Evolutionary conservation across 2,113 vertebrate genomes (phyloP).

Genomic region (Channa maculata): DNA sequence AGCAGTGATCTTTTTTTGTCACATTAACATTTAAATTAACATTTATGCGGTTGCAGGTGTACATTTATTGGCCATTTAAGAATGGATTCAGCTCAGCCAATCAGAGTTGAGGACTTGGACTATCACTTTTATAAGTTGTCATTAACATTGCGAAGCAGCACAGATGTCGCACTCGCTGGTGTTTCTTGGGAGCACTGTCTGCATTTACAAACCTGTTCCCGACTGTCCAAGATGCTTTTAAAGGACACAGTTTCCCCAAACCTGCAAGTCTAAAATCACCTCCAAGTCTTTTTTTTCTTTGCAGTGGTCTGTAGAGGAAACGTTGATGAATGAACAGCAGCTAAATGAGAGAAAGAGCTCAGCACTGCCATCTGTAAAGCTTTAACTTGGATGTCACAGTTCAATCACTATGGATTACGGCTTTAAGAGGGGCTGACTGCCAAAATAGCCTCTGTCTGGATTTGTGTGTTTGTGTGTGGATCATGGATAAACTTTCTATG

Average conservation of each 20-base stretch:
- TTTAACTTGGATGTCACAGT: slow-evolving; percentile 64
- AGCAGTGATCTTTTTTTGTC: slow-evolving; percentile 13
- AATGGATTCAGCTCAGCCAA: slow-evolving; percentile 37
- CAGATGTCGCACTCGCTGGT: slow-evolving; percentile 51
- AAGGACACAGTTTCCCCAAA: background rate
- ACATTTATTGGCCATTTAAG: slow-evolving; percentile 65
- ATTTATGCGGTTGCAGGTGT: slow-evolving; percentile 59
- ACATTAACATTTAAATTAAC: slow-evolving; percentile 70
- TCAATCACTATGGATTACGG: slow-evolving; percentile 62
- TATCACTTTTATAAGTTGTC: slow-evolving; percentile 56
- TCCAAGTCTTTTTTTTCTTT: background rate
- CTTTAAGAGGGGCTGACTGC: slow-evolving; percentile 47
- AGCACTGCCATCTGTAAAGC: slow-evolving; percentile 56
- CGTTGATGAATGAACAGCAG: slow-evolving; percentile 51
- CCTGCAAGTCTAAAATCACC: background rate
- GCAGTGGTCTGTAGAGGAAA: slow-evolving; percentile 2
- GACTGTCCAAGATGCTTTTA: slow-evolving; percentile 15
- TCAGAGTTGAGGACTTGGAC: slow-evolving; percentile 33
- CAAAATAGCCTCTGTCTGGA: slow-evolving; percentile 33
- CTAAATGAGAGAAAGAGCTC: slow-evolving; percentile 50
- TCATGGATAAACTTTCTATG: background rate
- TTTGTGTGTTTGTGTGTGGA: slow-evolving; percentile 26
- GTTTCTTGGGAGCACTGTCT: slow-evolving; percentile 8
- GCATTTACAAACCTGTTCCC: slow-evolving; percentile 25
- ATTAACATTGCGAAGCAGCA: slow-evolving; percentile 29